A percentile compares a stretch with the other conserved stretches of the same genome.
Evolutionary conservation across 2,797 vertebrate species (phyloP).

Genomic region (Ibycter americanus): DNA sequence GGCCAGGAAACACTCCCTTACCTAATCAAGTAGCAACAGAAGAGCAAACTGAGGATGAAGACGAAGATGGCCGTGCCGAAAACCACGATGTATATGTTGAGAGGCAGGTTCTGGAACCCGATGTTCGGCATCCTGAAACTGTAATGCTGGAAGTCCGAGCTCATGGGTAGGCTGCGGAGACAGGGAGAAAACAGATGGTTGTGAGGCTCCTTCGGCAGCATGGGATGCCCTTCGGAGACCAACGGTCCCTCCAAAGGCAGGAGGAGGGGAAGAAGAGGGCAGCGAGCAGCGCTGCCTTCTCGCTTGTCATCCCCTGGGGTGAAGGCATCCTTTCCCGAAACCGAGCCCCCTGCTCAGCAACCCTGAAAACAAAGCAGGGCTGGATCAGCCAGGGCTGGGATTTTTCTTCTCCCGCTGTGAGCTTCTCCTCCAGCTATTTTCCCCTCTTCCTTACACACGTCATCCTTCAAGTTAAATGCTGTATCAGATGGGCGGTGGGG

Average conservation of each 20-base stretch:
- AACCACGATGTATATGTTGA: constrained; percentile 99
- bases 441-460: neutral
- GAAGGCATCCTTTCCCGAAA: neutral
- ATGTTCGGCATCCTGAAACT: constrained; percentile 99
- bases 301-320: accelerated
- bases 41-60: constrained; percentile 99
- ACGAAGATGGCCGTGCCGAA: constrained; percentile 98
- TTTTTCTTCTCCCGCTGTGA: neutral
- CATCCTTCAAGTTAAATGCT: neutral
- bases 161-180: constrained; percentile 90
- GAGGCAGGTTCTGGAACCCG: constrained; percentile 98
- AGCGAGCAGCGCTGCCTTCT: neutral
- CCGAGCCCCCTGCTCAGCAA: neutral
- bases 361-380: neutral
- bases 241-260: neutral
- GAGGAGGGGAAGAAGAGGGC: neutral
- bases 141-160: constrained; percentile 94
- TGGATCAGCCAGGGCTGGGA: neutral
- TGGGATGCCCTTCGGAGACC: neutral
- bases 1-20: constrained; percentile 69
- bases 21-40: constrained; percentile 99
- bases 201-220: neutral
- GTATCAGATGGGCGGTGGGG: accelerated
- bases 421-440: neutral
- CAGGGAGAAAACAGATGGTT: neutral